These are phyloP conservation scores for Rhegmatorhina hoffmannsi DNA, from an alignment of 2,113 vertebrate species.

Conservation along the genomic window DNA sequence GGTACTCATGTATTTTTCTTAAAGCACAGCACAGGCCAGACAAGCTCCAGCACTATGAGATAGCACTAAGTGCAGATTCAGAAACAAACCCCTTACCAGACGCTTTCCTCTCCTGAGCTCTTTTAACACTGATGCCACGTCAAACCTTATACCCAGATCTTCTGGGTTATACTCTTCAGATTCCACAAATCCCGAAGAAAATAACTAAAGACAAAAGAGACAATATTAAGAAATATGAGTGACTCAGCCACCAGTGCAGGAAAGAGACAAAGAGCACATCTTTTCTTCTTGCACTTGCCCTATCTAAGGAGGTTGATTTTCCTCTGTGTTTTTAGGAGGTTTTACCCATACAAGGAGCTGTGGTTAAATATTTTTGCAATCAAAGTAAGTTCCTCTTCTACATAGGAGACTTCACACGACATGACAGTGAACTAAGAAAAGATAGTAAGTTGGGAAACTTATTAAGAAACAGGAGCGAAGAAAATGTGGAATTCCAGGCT, in stretches of 20 bases:
- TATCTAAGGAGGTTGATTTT: not conserved
- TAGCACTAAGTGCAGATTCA: not conserved
- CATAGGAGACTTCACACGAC: not conserved
- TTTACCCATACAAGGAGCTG: not conserved
- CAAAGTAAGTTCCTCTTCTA: not conserved
- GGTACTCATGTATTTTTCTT: not conserved
- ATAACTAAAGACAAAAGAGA: constrained; percentile 66
- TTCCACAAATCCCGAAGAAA: constrained; percentile 78
- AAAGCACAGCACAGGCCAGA: not conserved
- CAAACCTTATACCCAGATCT: constrained; percentile 65
- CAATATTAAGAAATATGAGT: not conserved
- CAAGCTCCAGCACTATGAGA: not conserved
- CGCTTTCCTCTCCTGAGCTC: constrained; percentile 76
- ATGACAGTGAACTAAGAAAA: not conserved
- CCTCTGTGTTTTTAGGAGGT: not conserved
- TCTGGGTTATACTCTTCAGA: constrained; percentile 50
- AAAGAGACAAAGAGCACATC: not conserved
- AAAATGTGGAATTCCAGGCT: not conserved
- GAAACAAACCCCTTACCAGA: constrained; percentile 69
- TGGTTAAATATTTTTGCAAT: not conserved
- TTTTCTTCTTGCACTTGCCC: not conserved
- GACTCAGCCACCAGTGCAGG: not conserved
- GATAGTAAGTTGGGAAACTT: not conserved
- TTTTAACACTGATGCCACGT: constrained; percentile 72
- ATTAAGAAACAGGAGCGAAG: not conserved